Conservation (phyloP, 2,888 invertebrate genomes). For the Eueremaeus valkanovi region DNA sequence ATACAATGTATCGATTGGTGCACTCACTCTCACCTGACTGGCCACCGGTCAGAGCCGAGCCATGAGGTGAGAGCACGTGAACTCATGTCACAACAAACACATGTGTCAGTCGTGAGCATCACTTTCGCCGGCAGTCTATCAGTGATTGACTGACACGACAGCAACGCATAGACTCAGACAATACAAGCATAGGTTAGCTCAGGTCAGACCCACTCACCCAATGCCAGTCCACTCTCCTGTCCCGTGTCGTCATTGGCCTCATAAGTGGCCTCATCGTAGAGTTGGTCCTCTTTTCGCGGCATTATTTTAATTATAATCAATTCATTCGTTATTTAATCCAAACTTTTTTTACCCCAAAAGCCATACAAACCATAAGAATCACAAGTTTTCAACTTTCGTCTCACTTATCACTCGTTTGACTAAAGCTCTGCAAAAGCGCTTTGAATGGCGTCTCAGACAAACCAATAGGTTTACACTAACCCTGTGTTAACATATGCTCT, state of each 20-base stretch:
- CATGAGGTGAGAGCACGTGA: neutral
- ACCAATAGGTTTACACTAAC: neutral
- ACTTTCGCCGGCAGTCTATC: constrained; percentile 6
- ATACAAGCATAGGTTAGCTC: neutral
- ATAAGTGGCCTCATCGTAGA: neutral
- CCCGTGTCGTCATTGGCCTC: neutral
- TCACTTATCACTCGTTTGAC: constrained; percentile 13
- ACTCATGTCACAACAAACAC: constrained; percentile 3
- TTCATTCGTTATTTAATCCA: neutral
- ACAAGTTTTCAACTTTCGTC: constrained; percentile 17
- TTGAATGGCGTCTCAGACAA: constrained; percentile 14
- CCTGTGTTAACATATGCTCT: neutral
- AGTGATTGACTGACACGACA: constrained; percentile 20
- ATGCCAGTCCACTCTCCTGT: neutral
- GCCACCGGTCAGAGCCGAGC: neutral
- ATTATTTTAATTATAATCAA: constrained; percentile 10
- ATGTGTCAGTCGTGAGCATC: neutral
- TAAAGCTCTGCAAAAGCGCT: neutral
- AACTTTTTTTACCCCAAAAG: neutral
- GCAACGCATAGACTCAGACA: neutral
- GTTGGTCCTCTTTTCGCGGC: constrained; percentile 28
- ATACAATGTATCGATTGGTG: neutral
- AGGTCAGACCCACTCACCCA: no score
- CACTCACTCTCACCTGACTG: neutral
- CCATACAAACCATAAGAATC: neutral